Percentiles rank a stretch among this genome's conserved stretches.
Conservation (phyloP, 2,113 vertebrate species). For the Cheilinus undulatus region DNA sequence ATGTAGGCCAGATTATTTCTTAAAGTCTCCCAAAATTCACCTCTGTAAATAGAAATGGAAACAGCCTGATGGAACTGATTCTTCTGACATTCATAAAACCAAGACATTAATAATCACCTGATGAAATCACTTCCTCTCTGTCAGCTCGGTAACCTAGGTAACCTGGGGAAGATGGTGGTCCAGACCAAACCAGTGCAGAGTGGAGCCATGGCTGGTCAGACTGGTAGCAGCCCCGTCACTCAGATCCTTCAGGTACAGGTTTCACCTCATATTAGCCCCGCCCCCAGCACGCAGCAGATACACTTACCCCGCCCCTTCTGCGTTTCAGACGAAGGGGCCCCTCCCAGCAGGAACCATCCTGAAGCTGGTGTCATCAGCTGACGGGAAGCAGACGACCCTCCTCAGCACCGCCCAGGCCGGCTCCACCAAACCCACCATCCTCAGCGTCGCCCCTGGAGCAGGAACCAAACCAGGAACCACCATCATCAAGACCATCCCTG, state of each 20-base stretch:
- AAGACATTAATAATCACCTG: no score
- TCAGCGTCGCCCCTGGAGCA: constrained; percentile 84
- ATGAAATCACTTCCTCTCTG: not conserved
- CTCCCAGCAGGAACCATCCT: constrained; percentile 90
- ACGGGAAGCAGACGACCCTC: constrained; percentile 90
- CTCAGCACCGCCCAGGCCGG: constrained; percentile 87
- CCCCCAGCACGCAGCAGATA: not conserved
- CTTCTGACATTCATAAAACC: no score
- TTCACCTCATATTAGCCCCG: not conserved
- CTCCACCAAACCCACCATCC: constrained; percentile 85
- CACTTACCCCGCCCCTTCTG: not conserved
- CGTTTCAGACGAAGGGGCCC: constrained; percentile 83
- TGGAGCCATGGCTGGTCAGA: constrained; percentile 83
- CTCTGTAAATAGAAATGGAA: no score
- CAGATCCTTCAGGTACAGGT: constrained; percentile 88
- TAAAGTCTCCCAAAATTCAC: no score
- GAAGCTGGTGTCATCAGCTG: constrained; percentile 90
- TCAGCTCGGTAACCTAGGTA: constrained; percentile 86
- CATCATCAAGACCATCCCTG: constrained; percentile 91
- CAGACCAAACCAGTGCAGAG: constrained; percentile 89
- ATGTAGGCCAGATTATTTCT: no score
- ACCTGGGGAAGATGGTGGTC: constrained; percentile 89
- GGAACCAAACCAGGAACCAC: constrained; percentile 86
- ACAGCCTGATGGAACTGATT: no score
- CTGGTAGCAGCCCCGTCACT: constrained; percentile 82